Base-by-base conservation (phyloP, 2,113 vertebrate genomes). In the Syngnathus floridae region DNA sequence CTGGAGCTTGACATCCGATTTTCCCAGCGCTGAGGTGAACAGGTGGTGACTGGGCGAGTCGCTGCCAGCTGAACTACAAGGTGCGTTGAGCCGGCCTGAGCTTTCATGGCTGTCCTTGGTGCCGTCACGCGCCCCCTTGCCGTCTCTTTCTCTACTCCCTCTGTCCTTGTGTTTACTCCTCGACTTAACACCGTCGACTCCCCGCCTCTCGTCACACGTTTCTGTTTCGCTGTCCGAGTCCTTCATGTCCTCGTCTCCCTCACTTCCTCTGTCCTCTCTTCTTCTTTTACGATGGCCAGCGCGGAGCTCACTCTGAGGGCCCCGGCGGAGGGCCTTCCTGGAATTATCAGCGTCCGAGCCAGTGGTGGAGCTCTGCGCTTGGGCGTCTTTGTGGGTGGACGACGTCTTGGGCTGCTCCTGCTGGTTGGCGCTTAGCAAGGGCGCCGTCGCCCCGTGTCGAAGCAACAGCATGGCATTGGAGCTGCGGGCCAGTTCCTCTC, bases 381-480 rank as follows among this genome's bases (percentile, higher is more conserved):
- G 78, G 60, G 84, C 88, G 60, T 93, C 92, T 87, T 93, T 92
- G 82, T 88, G 9, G 62, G 91, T 72, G 0, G 87, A 88, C 8
- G 88, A 82, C 0, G 75, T 70, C 26, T 79, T 84, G 1, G 85
- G 84, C 2, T 90, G 89, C 55, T 94, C 93, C 41, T 92, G 93
- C 37, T 93, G 90, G 79, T 90, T 91, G 66, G 95, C 90, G 31
- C 93, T 89, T 1, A 97, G 87, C 66, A 95, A 84, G 1, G 95
- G 94, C 0, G 93, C 82, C 26, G 88, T 66, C 1, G 84, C 91
- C 66, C 91, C 94, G 74, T 95, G 95, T 2, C 94, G 91, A 68
- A 97, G 91, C 75, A 97, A 92, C 80, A 98, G 84, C 95, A 96
- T 93, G 78, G 96, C 93, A 1, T 93, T 94, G 0, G 85, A 79